Evolutionary conservation across 2,888 invertebrate genomes (phyloP).

Genomic region (Lottia scabra): DNA sequence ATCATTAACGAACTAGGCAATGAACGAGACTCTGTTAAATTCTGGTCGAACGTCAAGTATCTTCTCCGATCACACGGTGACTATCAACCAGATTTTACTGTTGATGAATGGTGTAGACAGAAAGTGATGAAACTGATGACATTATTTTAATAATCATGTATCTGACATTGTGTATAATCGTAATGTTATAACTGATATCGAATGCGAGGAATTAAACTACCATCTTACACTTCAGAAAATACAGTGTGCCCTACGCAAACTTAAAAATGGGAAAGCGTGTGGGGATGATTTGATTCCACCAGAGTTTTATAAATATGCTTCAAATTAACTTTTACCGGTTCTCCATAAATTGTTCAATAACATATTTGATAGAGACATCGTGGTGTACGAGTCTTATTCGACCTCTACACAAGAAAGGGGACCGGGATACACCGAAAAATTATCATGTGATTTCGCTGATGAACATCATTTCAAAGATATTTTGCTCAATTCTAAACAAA

Average conservation of each 20-base stretch:
- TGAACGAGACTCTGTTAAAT: neutral
- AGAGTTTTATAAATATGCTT: slow-evolving; percentile 10
- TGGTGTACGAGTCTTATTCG: too few relatives aligned
- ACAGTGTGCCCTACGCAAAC: neutral
- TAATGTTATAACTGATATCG: too few relatives aligned
- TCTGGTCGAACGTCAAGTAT: neutral
- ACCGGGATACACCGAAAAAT: too few relatives aligned
- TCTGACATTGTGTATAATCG: neutral
- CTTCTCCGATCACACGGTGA: neutral
- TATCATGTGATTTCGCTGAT: too few relatives aligned
- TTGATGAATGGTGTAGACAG: neutral
- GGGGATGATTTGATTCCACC: neutral
- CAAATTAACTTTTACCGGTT: slow-evolving; percentile 7
- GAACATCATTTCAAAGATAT: too few relatives aligned
- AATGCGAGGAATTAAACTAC: neutral
- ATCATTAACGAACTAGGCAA: neutral
- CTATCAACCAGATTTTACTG: neutral
- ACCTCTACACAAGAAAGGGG: too few relatives aligned
- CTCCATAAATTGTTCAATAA: too few relatives aligned
- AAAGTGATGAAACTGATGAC: too few relatives aligned
- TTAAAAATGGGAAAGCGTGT: slow-evolving; percentile 13
- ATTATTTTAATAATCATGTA: neutral
- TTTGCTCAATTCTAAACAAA: too few relatives aligned
- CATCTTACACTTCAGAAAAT: slow-evolving; percentile 10
- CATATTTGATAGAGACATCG: too few relatives aligned